Percentiles rank a stretch among this genome's conserved stretches.
Evolutionary conservation across 2,888 invertebrate species (phyloP).

Genomic region (Patella pellucida): DNA sequence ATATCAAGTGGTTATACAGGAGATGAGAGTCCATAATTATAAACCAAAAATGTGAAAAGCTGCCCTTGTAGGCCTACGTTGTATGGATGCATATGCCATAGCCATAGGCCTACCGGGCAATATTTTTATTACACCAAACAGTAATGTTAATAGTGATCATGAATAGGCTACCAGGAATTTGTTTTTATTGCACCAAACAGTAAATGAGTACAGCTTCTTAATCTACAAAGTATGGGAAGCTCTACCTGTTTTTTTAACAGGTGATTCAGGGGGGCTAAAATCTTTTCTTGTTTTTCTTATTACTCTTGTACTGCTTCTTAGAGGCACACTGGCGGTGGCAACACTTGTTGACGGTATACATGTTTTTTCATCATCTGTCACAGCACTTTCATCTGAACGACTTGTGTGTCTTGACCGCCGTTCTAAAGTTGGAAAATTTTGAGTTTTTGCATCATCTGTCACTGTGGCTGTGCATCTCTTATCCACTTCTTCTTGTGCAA

Average conservation of each 20-base stretch:
- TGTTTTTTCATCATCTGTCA: conserved; percentile 1
- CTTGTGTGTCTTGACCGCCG: conserved; percentile 9
- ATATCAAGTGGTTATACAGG: too few species aligned
- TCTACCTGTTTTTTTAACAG: conserved; percentile 48
- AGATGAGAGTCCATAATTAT: too few species aligned
- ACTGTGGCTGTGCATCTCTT: not conserved
- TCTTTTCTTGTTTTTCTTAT: conserved; percentile 51
- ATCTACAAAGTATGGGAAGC: not conserved
- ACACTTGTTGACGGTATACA: conserved; percentile 19
- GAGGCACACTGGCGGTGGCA: conserved; percentile 13
- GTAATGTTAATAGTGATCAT: too few species aligned
- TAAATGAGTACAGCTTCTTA: too few species aligned
- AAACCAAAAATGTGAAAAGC: too few species aligned
- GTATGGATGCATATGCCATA: too few species aligned
- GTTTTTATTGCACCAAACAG: too few species aligned
- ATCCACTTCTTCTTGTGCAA: not conserved
- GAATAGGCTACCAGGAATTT: too few species aligned
- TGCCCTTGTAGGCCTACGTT: too few species aligned
- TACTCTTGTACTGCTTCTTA: conserved; percentile 49
- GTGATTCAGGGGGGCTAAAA: conserved; percentile 53
- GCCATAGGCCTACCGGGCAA: too few species aligned
- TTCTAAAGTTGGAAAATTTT: not conserved
- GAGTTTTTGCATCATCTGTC: conserved; percentile 13
- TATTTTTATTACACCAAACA: too few species aligned
- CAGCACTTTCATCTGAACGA: not conserved